Evolutionary conservation across 2,888 invertebrate genomes (phyloP), one percentile per base, ranked within the genome.

Genomic region (Dryadula phaetusa): DNA sequence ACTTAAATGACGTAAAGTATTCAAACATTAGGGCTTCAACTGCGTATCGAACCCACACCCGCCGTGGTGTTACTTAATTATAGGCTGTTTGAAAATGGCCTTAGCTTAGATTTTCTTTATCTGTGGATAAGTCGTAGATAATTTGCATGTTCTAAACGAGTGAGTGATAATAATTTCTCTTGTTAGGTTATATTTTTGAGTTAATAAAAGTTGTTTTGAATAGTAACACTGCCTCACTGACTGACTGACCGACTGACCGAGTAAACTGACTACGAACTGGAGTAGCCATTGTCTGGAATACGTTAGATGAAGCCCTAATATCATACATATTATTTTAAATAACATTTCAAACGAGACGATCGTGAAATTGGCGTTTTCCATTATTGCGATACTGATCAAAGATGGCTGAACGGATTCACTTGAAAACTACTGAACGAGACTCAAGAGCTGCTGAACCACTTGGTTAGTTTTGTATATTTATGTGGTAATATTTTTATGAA

Each of bases 331-430:
- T 52, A 52, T 32, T 32, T 52, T 52, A 52, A 32, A 52, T 32
- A 52, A 22, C 3, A 12, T 16, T 16, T 52, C 8, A 16, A 28
- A 8, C 49, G n/a, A 47, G 56, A 16, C 34, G 28, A 58, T 47
- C 22, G 37, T 16, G 22, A 22, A 44, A 49, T 37, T 58, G 58
- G 49, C 49, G 28, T 28, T 10, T 5, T 16, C 10, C 16, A 10
- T 18, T 37, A 47, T 18, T 18, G 32, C 8, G n/a, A 28, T 54
- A 49, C 22, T 0, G 14, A 34, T 37, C 53, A 69, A 64, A 52
- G 60, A 63, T 63, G 67, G 70, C 47, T 74, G 72, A 63, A 72
- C 69, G 44, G 66, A 56, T 70, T 64, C 25, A 10, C 68, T 71
- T n/a, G 20, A 67, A 64, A 65, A 61, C 69, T 70, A 67, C 69